Conservation (phyloP, 2,888 invertebrate genomes). For the Cephalotes varians region DNA sequence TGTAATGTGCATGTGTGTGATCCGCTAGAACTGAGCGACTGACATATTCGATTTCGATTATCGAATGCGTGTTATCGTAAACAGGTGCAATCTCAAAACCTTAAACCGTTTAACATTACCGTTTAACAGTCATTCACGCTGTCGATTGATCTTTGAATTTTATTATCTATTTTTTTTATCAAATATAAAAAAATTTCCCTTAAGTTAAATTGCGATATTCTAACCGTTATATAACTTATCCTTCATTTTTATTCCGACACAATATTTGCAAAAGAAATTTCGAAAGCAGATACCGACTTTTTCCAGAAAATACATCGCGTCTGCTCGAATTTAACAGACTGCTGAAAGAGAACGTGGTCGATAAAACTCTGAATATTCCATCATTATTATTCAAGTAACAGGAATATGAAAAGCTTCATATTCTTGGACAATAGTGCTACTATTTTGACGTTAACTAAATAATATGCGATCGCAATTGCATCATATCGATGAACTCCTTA, state of each 20-base stretch:
- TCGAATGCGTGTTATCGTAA: constrained; percentile 48
- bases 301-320: constrained; percentile 32
- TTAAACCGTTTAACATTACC: constrained; percentile 52
- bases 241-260: background rate
- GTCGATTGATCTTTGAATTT: constrained; percentile 3
- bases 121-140: constrained; percentile 35
- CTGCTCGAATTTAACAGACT: background rate
- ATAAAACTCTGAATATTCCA: constrained; percentile 21
- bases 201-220: background rate
- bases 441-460: background rate
- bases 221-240: background rate
- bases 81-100: constrained; percentile 43
- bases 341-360: constrained; percentile 7
- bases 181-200: background rate
- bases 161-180: background rate
- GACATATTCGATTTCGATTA: constrained; percentile 61
- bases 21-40: constrained; percentile 55
- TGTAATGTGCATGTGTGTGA: constrained; percentile 65
- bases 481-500: constrained; percentile 2
- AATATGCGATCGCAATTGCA: background rate
- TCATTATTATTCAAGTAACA: background rate
- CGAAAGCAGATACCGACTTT: constrained; percentile 22
- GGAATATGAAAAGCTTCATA: constrained; percentile 11
- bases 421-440: constrained; percentile 1
- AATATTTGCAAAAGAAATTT: constrained; percentile 27